Evolutionary conservation across 2,888 invertebrate species (phyloP).

Genomic region (Poecilus cupreus): DNA sequence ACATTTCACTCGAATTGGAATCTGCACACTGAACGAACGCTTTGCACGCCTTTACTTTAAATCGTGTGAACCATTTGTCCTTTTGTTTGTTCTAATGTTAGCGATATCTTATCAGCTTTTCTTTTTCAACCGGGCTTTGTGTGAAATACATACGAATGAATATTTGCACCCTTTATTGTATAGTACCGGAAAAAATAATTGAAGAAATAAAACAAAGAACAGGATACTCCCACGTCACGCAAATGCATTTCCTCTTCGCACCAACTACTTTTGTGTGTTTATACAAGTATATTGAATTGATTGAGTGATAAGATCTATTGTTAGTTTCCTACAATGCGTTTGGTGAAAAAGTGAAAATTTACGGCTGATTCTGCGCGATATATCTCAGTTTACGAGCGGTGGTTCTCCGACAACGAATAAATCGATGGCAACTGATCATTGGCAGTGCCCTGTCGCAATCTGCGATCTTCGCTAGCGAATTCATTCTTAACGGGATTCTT

Average conservation of each 20-base stretch:
- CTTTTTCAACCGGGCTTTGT: no score
- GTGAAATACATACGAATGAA: background rate
- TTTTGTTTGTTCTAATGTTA: no score
- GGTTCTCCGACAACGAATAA: background rate
- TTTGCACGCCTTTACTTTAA: no score
- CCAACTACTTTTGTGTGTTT: no score
- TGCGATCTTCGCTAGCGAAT: background rate
- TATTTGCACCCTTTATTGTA: background rate
- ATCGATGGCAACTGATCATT: background rate
- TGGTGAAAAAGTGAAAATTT: background rate
- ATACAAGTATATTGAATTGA: background rate
- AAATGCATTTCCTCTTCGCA: background rate
- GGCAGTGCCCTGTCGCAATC: background rate
- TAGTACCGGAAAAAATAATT: background rate
- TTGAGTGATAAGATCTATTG: background rate
- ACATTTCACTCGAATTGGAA: no score
- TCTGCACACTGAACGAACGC: no score
- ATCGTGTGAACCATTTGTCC: no score
- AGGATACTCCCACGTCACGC: background rate
- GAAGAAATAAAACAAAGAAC: background rate
- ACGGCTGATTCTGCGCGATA: background rate
- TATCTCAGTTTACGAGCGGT: conserved; percentile 6
- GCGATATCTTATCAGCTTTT: no score
- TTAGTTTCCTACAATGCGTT: background rate
- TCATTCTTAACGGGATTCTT: background rate